Base-by-base conservation (phyloP, 2,888 invertebrate species). In the Oscheius sp. region DNA sequence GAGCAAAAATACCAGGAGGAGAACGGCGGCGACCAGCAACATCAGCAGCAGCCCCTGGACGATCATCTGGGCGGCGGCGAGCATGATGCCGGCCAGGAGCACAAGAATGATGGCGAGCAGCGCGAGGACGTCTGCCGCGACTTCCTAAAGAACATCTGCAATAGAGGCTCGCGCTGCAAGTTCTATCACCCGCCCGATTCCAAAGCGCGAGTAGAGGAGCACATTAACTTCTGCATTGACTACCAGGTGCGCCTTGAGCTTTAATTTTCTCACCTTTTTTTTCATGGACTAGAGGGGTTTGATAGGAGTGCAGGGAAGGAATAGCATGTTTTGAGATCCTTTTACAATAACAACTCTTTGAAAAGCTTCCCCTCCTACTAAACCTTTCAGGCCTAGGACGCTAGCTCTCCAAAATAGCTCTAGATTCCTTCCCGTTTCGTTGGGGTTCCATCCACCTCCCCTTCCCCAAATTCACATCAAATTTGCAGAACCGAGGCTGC, bases 401-500 rank as follows among this genome's bases (percentile, higher is more conserved):
- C 42, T 42, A 42, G 42, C 42, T 42, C 3, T 42, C 42, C 42
- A 42, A 42, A 42, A 7, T 7, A 42, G 42, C 42, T 42, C 42
- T 42, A 7, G 4, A 3, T 42, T 7, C 42, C 42, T 42, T 21
- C 21, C 21, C 21, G 21, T 21, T 21, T 21, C 21, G 42, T 42
- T 42, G 42, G 42, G 42, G 42, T 42, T 42, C 42, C 42, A 42
- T 42, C 42, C 42, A 42, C 21, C 21, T 21, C 21, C 21, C 21
- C 21, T 50, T 47, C 32, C 50, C 21, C 21, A 35, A 11, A 42
- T 7, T 42, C 42, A 42, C 42, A 42, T 42, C 42, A 57, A 50
- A 42, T 71, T 81, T 86, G 74, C 79, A 87, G 90, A 94, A 94
- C 89, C 92, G 92, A 58, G 92, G 93, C 77, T 94, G 94, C 87